These are phyloP conservation scores for Ectemnius continuus DNA, from an alignment of 2,888 invertebrate species.

Conservation along the genomic window DNA sequence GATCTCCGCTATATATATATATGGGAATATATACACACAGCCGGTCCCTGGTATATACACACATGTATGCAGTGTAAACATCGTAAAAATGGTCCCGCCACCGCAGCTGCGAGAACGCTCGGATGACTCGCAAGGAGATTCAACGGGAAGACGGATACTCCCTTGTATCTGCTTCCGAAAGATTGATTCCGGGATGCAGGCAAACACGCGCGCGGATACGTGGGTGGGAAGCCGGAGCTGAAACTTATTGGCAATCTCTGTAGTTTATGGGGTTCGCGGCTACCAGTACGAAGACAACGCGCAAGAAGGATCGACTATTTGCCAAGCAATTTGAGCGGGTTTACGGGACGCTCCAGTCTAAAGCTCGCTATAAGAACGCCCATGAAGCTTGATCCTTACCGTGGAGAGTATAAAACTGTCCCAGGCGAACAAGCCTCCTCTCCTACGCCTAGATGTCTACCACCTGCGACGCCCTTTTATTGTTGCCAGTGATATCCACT, in stretches of 20 bases:
- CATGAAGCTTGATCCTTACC: too few relatives aligned
- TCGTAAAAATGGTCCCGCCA: slow-evolving; percentile 15
- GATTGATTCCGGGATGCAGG: slow-evolving; percentile 7
- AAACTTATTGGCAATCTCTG: neutral
- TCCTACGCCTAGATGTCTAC: neutral
- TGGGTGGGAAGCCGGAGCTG: neutral
- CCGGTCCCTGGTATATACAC: too few relatives aligned
- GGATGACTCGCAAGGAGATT: neutral
- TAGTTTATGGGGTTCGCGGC: neutral
- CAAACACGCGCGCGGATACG: too few relatives aligned
- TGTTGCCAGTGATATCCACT: neutral
- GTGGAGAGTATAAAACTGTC: too few relatives aligned
- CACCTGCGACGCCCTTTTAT: neutral
- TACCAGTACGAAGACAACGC: neutral
- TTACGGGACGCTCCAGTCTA: too few relatives aligned
- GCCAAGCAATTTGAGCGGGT: neutral
- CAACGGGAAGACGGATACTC: slow-evolving; percentile 17
- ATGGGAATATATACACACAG: neutral
- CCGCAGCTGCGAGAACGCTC: slow-evolving; percentile 7
- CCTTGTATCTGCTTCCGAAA: slow-evolving; percentile 18
- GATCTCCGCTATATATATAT: neutral
- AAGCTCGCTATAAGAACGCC: too few relatives aligned
- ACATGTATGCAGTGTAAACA: slow-evolving; percentile 23
- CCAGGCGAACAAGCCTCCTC: neutral
- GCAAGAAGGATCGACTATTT: neutral